phyloP scores from a whole-genome alignment of 2,797 vertebrate species.

The Lithobates sylvaticus region DNA sequence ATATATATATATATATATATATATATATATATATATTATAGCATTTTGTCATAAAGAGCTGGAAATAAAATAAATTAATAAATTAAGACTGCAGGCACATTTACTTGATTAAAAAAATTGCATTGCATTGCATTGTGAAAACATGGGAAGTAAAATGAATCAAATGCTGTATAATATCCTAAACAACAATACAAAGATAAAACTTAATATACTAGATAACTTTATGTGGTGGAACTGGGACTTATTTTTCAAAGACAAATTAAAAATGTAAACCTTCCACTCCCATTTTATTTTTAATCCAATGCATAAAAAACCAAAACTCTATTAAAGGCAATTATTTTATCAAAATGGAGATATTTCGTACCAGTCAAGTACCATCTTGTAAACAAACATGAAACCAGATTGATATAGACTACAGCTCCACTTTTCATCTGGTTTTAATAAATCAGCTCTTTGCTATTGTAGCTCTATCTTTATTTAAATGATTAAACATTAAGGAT shows the following conservation, averaged over 20 bases:
- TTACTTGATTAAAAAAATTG: not conserved
- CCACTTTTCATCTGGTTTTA: too few species aligned
- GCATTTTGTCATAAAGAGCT: not conserved
- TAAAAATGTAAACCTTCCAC: too few species aligned
- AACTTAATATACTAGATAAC: too few species aligned
- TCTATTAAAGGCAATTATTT: not conserved
- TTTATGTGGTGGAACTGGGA: too few species aligned
- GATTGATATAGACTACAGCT: not conserved
- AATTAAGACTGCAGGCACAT: not conserved
- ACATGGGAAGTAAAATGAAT: not conserved
- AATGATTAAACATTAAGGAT: too few species aligned
- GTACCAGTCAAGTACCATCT: not conserved
- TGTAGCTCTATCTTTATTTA: too few species aligned
- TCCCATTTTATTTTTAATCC: too few species aligned
- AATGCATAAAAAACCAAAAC: not conserved
- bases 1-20: not conserved
- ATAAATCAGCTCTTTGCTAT: too few species aligned
- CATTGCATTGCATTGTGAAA: not conserved
- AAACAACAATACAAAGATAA: not conserved
- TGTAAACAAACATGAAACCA: not conserved
- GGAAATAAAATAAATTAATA: not conserved
- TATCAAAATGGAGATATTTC: not conserved
- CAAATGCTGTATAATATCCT: not conserved
- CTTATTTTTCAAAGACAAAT: too few species aligned
- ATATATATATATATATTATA: not conserved